phyloP scores from a whole-genome alignment of 2,888 invertebrate genomes.

The Eledone cirrhosa region DNA sequence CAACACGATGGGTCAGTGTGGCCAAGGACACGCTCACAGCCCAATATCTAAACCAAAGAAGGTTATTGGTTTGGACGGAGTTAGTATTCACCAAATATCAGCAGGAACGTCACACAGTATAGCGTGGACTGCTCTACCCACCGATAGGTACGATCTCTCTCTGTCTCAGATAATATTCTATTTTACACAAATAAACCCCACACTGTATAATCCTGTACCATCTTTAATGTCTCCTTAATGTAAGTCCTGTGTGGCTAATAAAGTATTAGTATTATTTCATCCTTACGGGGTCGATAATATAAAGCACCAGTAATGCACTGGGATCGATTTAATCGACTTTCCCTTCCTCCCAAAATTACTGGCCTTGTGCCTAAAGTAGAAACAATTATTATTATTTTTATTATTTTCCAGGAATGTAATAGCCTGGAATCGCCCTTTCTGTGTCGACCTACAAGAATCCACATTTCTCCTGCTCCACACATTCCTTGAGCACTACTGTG shows the following conservation, averaged over 20 bases:
- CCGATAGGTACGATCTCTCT: slow-evolving; percentile 63
- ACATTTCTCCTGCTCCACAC: slow-evolving; percentile 71
- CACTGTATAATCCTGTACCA: no score
- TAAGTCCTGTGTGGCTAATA: no score
- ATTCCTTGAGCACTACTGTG: slow-evolving; percentile 73
- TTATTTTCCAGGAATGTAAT: slow-evolving; percentile 67
- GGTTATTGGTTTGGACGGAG: slow-evolving; percentile 71
- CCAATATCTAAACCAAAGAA: slow-evolving; percentile 72
- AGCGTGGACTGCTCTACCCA: slow-evolving; percentile 71
- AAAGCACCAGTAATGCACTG: no score
- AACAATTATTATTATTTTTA: not conserved
- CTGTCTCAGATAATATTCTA: no score
- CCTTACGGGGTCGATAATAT: no score
- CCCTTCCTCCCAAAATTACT: no score
- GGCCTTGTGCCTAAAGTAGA: no score
- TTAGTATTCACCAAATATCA: slow-evolving; percentile 73
- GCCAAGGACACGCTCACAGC: slow-evolving; percentile 73
- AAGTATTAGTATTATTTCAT: no score
- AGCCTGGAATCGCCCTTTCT: slow-evolving; percentile 73
- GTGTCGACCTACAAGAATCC: slow-evolving; percentile 73
- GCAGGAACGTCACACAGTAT: slow-evolving; percentile 75
- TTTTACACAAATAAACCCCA: no score
- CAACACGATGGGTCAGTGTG: slow-evolving; percentile 76
- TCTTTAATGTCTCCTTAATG: no score
- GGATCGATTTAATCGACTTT: no score